Evolutionary conservation across 2,888 invertebrate genomes (phyloP), one percentile per base, ranked within the genome.

Genomic region (Himalopsyche tibetana): DNA sequence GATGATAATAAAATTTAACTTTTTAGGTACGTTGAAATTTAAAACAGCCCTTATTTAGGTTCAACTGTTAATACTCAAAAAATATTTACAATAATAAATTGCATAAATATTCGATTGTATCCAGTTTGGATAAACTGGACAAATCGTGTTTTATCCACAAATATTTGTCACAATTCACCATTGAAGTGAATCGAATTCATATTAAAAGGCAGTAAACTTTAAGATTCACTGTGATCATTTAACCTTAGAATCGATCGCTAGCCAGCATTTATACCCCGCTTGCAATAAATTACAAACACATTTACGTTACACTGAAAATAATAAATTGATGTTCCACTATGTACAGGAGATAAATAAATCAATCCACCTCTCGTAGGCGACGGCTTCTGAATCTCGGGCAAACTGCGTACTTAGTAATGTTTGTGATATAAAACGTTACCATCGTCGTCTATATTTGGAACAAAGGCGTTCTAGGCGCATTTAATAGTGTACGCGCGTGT

Each of bases 271-370:
- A 81, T 81, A 45, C 40, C 11, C 9, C 6, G 5, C 80, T 83
- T 42, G 42, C 69, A 83, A 74, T 74, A 36, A 74, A 74, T 83
- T 83, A 74, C 63, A 83, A 83, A 69, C 51, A 83, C 74, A 69
- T 38, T 74, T 38, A 74, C 38, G 38, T 74, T 74, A 15, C 6
- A 36, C 12, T 74, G 74, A 12, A 74, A 74, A 74, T 74, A 74
- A 74, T 74, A 74, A 74, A 74, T 74, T 74, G 38, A 74, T 74
- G 74, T 19, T 74, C 36, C 36, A 74, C 38, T 74, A 3, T 42
- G 8, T 8, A 51, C 36, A 74, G 38, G 12, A 74, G 38, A 74
- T 74, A 74, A 74, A 74, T 74, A 36, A 74, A 74, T 74, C 74
- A 74, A 74, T 74, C 74, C 36, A 38, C 74, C 12, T 36, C 28